These are phyloP conservation scores for Drosophila nebulosa DNA, from an alignment of 1,140 invertebrate species.

Conservation along the genomic window DNA sequence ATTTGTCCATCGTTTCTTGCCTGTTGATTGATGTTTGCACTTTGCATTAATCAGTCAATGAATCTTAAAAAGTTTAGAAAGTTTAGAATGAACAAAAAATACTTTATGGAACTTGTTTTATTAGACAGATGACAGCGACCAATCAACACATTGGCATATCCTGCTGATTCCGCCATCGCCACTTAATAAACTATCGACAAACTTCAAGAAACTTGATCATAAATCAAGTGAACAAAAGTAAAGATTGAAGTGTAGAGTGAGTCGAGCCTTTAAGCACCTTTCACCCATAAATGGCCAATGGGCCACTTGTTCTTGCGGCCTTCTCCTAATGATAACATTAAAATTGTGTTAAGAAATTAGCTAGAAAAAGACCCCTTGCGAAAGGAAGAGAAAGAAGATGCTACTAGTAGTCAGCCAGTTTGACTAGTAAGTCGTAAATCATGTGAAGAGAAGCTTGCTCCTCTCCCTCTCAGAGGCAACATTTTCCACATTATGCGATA, in stretches of 20 bases:
- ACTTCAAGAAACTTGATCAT: neutral
- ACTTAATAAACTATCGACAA: neutral
- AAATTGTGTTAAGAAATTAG: slow-evolving; percentile 80
- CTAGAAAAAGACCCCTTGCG: slow-evolving; percentile 17
- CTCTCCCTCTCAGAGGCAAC: slow-evolving; percentile 37
- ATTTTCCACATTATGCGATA: slow-evolving; percentile 77
- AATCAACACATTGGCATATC: neutral
- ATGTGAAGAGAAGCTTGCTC: slow-evolving; percentile 48
- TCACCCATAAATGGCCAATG: slow-evolving; percentile 69
- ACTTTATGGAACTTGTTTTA: neutral
- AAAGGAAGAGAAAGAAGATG: neutral
- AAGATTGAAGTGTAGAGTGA: neutral
- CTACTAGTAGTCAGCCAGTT: slow-evolving; percentile 5
- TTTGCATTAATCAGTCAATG: neutral
- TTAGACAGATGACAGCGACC: neutral
- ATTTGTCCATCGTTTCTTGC: too few species aligned
- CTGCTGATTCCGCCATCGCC: neutral
- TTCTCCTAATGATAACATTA: slow-evolving; percentile 76
- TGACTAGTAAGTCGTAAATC: slow-evolving; percentile 58
- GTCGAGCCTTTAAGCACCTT: slow-evolving; percentile 30
- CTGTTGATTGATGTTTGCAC: neutral
- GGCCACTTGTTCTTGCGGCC: slow-evolving; percentile 43
- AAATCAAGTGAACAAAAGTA: neutral
- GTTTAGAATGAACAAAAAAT: too few species aligned
- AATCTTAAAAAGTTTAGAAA: neutral